These are phyloP conservation scores for Leptobrachium leishanense DNA, from an alignment of 2,113 vertebrate genomes.

Conservation along the genomic window DNA sequence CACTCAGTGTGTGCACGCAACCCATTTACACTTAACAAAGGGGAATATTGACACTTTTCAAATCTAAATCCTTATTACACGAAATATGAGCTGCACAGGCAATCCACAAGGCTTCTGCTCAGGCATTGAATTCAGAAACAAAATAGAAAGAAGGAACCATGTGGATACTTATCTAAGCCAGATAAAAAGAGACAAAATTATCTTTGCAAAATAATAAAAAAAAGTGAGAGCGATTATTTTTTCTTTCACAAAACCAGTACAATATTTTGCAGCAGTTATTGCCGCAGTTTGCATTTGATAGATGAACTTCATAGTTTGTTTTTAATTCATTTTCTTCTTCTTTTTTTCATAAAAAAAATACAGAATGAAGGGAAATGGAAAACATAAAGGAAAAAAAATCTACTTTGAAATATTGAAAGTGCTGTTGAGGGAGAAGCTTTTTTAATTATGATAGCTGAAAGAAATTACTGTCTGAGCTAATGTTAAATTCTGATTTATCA, in stretches of 20 bases:
- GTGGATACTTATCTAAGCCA: not conserved
- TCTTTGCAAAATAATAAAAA: not conserved
- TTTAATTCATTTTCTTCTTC: conserved; percentile 6
- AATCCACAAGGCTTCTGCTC: not conserved
- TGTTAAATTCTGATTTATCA: conserved; percentile 36
- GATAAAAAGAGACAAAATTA: not conserved
- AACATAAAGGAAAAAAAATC: not conserved
- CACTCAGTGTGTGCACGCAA: not conserved
- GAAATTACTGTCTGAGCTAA: conserved; percentile 20
- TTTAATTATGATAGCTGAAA: conserved; percentile 10
- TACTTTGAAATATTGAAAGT: conserved; percentile 29
- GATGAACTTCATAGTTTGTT: conserved; percentile 6
- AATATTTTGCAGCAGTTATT: not conserved
- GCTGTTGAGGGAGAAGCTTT: conserved; percentile 10
- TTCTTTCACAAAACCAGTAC: not conserved
- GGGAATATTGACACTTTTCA: not conserved
- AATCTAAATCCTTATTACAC: not conserved
- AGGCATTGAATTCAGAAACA: not conserved
- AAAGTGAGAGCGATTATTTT: not conserved
- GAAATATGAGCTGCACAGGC: not conserved
- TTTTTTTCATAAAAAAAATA: not conserved
- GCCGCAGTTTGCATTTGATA: not conserved
- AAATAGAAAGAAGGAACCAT: not conserved
- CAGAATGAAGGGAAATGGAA: not conserved
- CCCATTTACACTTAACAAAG: not conserved